Conservation (phyloP, 2,113 vertebrate species). For the Micromys minutus region DNA sequence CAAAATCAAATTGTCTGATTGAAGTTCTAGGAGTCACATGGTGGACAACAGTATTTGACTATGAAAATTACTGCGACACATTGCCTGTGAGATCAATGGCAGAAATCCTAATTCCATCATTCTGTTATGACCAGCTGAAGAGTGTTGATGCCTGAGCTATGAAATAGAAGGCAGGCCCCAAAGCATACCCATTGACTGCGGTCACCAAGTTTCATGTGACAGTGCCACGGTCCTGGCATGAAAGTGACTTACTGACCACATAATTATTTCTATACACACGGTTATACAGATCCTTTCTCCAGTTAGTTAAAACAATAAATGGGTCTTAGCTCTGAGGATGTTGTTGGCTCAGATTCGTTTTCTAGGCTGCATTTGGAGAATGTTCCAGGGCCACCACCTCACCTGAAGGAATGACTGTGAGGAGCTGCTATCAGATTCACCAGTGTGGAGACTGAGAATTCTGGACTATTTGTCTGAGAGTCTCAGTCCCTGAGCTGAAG, state of each 20-base stretch:
- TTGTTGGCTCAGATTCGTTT: not conserved
- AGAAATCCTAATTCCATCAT: not conserved
- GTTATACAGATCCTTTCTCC: not conserved
- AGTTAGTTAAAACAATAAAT: not conserved
- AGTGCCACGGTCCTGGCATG: not conserved
- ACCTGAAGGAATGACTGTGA: not conserved
- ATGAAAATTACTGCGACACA: not conserved
- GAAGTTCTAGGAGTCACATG: not conserved
- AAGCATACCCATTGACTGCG: not conserved
- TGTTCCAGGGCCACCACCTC: not conserved
- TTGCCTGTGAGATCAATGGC: not conserved
- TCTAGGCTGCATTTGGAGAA: not conserved
- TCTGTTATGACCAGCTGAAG: not conserved
- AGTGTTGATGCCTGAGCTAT: not conserved
- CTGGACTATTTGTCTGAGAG: not conserved
- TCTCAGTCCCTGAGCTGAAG: not conserved
- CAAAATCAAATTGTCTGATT: constrained; percentile 15
- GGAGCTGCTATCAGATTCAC: not conserved
- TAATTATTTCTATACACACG: constrained; percentile 6
- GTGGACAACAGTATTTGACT: not conserved
- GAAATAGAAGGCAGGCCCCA: not conserved
- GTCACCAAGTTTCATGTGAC: not conserved
- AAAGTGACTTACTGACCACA: constrained; percentile 31
- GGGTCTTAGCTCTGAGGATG: not conserved
- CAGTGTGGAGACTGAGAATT: not conserved